Base-by-base conservation (phyloP, 2,113 vertebrate species). In the Terrapene triunguis region DNA sequence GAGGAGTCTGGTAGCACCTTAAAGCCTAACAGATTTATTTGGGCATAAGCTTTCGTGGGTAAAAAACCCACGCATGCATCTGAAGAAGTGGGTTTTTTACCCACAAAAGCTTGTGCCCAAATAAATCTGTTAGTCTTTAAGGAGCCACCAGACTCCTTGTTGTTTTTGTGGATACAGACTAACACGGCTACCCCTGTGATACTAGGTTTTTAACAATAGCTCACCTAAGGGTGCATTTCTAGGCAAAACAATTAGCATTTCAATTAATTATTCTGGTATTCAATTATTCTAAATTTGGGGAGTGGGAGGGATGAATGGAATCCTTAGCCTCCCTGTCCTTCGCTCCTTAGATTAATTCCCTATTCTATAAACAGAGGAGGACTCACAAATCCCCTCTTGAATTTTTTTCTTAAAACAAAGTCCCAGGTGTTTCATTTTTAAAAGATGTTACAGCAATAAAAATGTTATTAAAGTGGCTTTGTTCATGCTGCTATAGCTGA, bases 361-460 rank as follows among this genome's bases (percentile, higher is more conserved):
- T 21, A 38, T 27, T 25, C 9, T 69, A 50, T 14, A 54, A 92
- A 95, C 17, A 79, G 2, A 92, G 42, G 4, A 96, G 51, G 96
- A 92, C 25, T 51, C 81, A 79, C 16, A 91, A 53, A 92, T 94
- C 76, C 94, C 14, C 8, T 88, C 47, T 81, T 83, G 51, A 78
- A 24, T 59, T 83, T 93, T 91, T 92, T 96, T 96, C 95, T 96
- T 59, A 95, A 97, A 42, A 17, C 85, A 29, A 93, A 96, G 93
- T 81, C 94, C 88, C 97, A 95, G 89, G 87, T 97, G 89, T 96
- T 96, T 97, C 96, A 97, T 97, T 97, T 97, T 97, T 95, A 96
- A 97, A 95, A 96, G 93, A 94, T 93, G 94, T 96, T 97, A 93
- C 89, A 97, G 95, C 95, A 98, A 97, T 95, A 97, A 93, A 97